These are phyloP conservation scores for Malurus alboscapulatus DNA, from an alignment of 2,113 vertebrate species.

Conservation along the genomic window DNA sequence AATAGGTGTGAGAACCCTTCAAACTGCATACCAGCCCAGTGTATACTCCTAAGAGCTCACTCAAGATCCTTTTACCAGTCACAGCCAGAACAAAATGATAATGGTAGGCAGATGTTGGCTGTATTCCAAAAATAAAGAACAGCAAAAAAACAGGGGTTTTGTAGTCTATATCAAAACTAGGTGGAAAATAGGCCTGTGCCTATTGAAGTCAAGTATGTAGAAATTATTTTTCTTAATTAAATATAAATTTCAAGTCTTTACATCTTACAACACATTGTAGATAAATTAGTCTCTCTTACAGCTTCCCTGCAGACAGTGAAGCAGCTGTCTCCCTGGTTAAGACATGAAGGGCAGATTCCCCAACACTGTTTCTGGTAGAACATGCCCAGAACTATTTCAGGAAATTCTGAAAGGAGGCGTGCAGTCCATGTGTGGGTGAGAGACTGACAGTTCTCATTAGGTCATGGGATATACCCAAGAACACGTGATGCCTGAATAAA, in stretches of 20 bases:
- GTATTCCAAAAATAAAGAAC: background rate
- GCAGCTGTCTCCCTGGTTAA: background rate
- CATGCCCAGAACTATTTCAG: background rate
- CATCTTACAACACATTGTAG: background rate
- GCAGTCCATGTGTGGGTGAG: background rate
- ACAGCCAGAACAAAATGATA: background rate
- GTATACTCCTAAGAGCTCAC: background rate
- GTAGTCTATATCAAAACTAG: background rate
- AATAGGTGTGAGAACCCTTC: background rate
- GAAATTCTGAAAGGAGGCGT: background rate
- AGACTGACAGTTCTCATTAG: background rate
- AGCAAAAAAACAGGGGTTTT: rapidly evolving
- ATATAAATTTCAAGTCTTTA: background rate
- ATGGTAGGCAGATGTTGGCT: background rate
- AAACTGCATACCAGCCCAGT: background rate
- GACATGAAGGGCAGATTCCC: background rate
- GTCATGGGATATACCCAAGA: background rate
- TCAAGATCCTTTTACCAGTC: background rate
- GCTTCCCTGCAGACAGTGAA: background rate
- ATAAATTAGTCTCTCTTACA: background rate
- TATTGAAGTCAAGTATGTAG: background rate
- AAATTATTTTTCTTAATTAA: background rate
- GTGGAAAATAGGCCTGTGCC: background rate
- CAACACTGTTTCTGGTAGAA: background rate
- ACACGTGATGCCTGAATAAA: background rate